These are phyloP conservation scores for Protobothrops mucrosquamatus DNA, from an alignment of 2,113 vertebrate genomes.

Conservation along the genomic window DNA sequence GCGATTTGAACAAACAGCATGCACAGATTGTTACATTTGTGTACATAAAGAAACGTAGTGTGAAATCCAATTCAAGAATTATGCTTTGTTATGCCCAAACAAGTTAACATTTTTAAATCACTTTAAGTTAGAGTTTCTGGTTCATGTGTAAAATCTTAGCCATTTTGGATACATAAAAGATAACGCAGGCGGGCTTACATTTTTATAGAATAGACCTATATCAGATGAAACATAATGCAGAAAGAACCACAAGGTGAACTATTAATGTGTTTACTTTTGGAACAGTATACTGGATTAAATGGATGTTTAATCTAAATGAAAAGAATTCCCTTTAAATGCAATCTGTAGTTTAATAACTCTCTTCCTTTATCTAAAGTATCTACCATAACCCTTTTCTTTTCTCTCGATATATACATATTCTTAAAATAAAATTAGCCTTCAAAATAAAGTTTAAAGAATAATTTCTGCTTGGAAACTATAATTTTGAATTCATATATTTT, in stretches of 20 bases:
- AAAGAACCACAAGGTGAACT: background rate
- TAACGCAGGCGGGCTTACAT: background rate
- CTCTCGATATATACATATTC: background rate
- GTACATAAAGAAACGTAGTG: background rate
- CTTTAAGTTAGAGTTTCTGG: background rate
- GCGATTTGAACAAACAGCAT: background rate
- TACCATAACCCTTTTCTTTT: background rate
- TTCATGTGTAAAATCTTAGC: background rate
- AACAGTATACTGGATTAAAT: background rate
- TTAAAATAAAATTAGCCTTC: background rate
- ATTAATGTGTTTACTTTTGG: background rate
- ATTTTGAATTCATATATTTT: background rate
- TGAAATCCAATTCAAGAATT: background rate
- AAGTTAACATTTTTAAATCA: background rate
- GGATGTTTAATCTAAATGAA: background rate
- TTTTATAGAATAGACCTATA: background rate
- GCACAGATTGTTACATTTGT: background rate
- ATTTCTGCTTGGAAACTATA: background rate
- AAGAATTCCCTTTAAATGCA: background rate
- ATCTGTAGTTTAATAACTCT: background rate
- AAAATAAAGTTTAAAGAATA: background rate
- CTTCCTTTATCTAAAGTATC: background rate
- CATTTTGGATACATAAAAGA: background rate
- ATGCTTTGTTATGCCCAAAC: background rate
- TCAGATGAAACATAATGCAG: background rate